Evolutionary conservation across 2,797 vertebrate species (phyloP).

Genomic region (Eidolon dupreanum): DNA sequence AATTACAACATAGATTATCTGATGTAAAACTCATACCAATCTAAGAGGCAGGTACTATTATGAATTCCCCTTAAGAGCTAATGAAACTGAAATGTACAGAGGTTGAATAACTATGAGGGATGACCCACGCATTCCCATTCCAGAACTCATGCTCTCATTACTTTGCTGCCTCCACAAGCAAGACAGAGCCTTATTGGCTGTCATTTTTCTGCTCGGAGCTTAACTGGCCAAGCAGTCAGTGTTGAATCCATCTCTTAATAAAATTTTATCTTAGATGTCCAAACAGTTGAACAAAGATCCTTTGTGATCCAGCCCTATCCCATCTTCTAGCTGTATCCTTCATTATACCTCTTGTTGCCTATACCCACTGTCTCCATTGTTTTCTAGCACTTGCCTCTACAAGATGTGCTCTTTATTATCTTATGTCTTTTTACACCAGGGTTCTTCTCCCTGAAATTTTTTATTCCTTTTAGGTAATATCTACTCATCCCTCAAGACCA

Average conservation of each 20-base stretch:
- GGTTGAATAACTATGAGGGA: not conserved
- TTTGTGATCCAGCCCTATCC: not conserved
- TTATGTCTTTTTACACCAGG: not conserved
- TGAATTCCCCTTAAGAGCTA: not conserved
- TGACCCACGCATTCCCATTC: not conserved
- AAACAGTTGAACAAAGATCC: not conserved
- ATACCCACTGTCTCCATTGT: not conserved
- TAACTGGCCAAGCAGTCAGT: not conserved
- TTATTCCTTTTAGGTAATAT: not conserved
- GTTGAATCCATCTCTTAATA: not conserved
- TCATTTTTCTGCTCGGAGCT: not conserved
- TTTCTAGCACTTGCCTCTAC: not conserved
- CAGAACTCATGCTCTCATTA: not conserved
- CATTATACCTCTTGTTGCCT: not conserved
- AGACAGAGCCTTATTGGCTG: not conserved
- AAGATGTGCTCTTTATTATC: not conserved
- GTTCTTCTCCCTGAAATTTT: not conserved
- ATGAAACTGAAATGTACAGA: not conserved
- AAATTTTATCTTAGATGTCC: not conserved
- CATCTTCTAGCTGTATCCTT: not conserved
- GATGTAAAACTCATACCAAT: not conserved
- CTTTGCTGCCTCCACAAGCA: not conserved
- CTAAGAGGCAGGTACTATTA: not conserved
- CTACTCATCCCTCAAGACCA: not conserved
- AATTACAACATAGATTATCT: not conserved